Evolutionary conservation across 1,140 invertebrate genomes (phyloP).

Genomic region (Papilio aristodemus): DNA sequence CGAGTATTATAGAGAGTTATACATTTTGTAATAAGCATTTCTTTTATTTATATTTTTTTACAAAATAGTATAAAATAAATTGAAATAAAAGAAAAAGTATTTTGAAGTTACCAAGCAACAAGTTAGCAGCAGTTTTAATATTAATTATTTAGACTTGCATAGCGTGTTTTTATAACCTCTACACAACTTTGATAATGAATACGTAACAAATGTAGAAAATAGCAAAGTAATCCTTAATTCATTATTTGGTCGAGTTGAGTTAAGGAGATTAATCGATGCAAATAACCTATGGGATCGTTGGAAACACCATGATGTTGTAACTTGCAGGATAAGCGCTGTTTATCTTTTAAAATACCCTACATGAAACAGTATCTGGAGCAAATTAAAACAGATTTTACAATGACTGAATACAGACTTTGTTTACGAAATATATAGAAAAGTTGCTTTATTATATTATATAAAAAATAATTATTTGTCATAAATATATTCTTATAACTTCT

Average conservation of each 20-base stretch:
- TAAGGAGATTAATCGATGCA: constrained; percentile 45
- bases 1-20: no score
- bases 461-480: constrained; percentile 25
- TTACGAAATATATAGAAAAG: no score
- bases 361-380: not conserved
- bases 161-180: not conserved
- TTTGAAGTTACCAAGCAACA: no score
- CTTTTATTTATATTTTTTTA: no score
- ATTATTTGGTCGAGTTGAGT: constrained; percentile 41
- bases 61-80: no score
- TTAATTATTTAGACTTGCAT: no score
- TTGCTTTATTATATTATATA: no score
- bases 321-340: constrained; percentile 31
- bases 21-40: no score
- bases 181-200: constrained; percentile 22
- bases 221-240: constrained; percentile 42
- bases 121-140: not conserved
- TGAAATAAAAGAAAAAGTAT: no score
- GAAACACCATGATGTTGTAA: constrained; percentile 33
- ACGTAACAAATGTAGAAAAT: constrained; percentile 38
- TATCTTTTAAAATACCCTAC: constrained; percentile 7
- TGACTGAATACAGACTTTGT: no score
- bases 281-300: constrained; percentile 45
- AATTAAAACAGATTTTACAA: no score
- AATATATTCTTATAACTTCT: not conserved